phyloP scores from a whole-genome alignment of 2,113 vertebrate species.

The Pterocles burchelli region DNA sequence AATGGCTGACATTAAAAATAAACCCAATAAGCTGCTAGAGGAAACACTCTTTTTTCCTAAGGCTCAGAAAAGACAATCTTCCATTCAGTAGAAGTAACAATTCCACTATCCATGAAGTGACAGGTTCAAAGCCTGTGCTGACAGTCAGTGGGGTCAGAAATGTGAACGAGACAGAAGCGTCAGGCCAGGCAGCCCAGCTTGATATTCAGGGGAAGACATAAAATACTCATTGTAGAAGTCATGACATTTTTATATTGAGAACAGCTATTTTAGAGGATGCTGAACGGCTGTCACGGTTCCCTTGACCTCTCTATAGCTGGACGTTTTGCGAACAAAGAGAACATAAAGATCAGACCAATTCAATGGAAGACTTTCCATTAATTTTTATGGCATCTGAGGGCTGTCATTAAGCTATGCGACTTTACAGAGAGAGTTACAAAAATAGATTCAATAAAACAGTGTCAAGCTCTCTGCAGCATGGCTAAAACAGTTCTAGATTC shows the following conservation, averaged over 20 bases:
- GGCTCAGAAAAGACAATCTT: background rate
- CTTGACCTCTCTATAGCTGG: constrained; percentile 33
- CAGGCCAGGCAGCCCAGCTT: background rate
- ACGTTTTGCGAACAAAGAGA: constrained; percentile 37
- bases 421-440: constrained; percentile 24
- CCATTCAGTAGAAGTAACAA: constrained; percentile 39
- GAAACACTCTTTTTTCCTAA: background rate
- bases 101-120: background rate
- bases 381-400: constrained; percentile 33
- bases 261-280: constrained; percentile 49
- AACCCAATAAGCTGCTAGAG: background rate
- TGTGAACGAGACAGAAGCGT: background rate
- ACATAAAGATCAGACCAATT: constrained; percentile 14
- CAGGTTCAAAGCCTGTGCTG: constrained; percentile 45
- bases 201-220: constrained; percentile 7
- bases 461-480: background rate
- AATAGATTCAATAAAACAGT: constrained; percentile 26
- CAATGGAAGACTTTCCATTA: constrained; percentile 21
- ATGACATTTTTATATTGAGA: constrained; percentile 54
- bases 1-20: background rate
- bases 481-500: background rate
- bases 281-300: constrained; percentile 41
- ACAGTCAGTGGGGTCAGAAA: constrained; percentile 20
- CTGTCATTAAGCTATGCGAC: background rate
- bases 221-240: constrained; percentile 23